Evolutionary conservation across 2,888 invertebrate species (phyloP), one percentile per base, ranked within the genome.

Genomic region (Brenthis daphne): DNA sequence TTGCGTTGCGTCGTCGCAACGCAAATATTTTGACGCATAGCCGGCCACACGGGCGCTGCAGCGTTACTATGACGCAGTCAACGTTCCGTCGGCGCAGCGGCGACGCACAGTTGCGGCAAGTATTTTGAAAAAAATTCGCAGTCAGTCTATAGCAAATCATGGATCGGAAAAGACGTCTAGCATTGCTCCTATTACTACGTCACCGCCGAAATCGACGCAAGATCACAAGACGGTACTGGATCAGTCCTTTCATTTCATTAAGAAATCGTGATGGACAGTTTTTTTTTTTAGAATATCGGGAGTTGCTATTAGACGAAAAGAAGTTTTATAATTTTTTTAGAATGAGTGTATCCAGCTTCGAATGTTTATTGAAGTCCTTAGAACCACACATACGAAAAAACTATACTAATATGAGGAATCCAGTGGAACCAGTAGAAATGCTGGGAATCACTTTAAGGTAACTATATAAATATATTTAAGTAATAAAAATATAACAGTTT

Each of bases 351-450:
- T 33, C 33, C 33, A 33, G 33, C 33, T 33, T 33, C 33, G 33
- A 33, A 33, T 33, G 33, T 33, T 33, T 33, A 33, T 33, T 33
- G 33, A 33, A 6, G 33, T 33, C 33, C 33, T 33, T 33, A 33
- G 33, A 33, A 33, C 33, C 33, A 33, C 33, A 33, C 33, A 33
- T 33, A 33, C 33, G 74, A 68, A 72, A 72, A 73, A 74, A 75
- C 47, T 48, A 3, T 33, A 33, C 33, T 33, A 33, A 33, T 33
- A 33, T 33, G 33, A 33, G 33, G 33, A 74, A 75, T 75, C 77
- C 77, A 76, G 75, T 77, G 75, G 76, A 73, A 75, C 74, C 76
- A 77, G 68, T 77, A 76, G 77, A 78, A 77, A 79, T 79, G 79
- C 60, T 77, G 61, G 76, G 76, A 55, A 58, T 72, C 43, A 69